Evolutionary conservation across 1,140 invertebrate genomes (phyloP).

Genomic region (Drosophila saltans): DNA sequence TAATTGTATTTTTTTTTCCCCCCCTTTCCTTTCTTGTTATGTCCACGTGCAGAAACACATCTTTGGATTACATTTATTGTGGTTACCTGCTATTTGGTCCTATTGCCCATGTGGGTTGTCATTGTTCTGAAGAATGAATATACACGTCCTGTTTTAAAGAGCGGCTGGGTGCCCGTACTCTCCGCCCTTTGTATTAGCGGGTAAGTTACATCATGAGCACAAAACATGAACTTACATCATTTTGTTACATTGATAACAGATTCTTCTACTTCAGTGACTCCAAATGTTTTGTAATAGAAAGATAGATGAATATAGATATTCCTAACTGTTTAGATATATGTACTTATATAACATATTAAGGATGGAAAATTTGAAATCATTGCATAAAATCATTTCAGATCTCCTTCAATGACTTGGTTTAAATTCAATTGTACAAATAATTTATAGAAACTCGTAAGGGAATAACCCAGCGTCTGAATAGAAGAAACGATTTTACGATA

Average conservation of each 20-base stretch:
- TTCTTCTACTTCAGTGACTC: too few relatives aligned
- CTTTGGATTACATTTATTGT: constrained; percentile 88
- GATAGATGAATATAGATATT: too few relatives aligned
- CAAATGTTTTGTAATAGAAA: too few relatives aligned
- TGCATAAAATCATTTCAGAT: too few relatives aligned
- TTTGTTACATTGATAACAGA: too few relatives aligned
- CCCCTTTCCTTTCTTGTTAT: neutral
- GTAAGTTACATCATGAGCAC: constrained; percentile 82
- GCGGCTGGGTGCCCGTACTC: constrained; percentile 94
- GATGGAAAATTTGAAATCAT: too few relatives aligned
- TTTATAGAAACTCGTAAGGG: too few relatives aligned
- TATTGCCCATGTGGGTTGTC: constrained; percentile 91
- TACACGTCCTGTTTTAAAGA: constrained; percentile 90
- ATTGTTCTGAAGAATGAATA: constrained; percentile 91
- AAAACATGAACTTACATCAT: too few relatives aligned
- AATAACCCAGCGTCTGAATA: too few relatives aligned
- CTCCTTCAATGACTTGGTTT: neutral
- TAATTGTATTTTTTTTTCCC: neutral
- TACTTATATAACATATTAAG: too few relatives aligned
- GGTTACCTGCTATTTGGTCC: constrained; percentile 87
- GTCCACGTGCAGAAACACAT: constrained; percentile 84
- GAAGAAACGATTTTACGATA: too few relatives aligned
- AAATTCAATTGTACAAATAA: neutral
- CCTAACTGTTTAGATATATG: too few relatives aligned
- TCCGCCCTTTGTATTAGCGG: constrained; percentile 94